Conservation (phyloP, 92 coral and sea anemone species). For the Umimayanthus kanabou region DNA sequence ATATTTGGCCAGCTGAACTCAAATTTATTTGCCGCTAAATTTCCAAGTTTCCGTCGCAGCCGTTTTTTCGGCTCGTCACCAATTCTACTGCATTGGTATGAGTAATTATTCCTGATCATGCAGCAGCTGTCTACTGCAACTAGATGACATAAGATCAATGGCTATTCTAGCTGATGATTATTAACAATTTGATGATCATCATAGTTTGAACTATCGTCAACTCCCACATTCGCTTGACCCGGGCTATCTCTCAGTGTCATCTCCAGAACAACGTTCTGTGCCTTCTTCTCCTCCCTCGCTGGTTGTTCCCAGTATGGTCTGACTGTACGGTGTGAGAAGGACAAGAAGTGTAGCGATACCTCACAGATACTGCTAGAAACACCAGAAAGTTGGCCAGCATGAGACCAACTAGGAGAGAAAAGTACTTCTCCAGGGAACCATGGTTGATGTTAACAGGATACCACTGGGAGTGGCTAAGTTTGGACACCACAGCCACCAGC, state of each 20-base stretch:
- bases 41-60: too few species aligned
- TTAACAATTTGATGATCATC: too few species aligned
- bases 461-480: conserved; percentile 49
- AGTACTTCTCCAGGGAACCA: conserved; percentile 61
- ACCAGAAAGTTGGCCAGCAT: conserved; percentile 54
- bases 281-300: background rate
- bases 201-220: too few species aligned
- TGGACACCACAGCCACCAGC: conserved; percentile 58
- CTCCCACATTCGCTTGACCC: too few species aligned
- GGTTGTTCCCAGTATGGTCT: background rate
- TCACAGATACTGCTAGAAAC: conserved; percentile 49
- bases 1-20: too few species aligned
- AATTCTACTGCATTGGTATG: too few species aligned
- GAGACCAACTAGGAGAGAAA: conserved; percentile 58
- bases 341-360: conserved; percentile 40
- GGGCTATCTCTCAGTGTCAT: background rate
- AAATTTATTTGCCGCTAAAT: too few species aligned
- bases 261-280: background rate
- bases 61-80: too few species aligned
- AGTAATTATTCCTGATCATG: too few species aligned
- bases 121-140: too few species aligned
- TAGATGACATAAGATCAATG: too few species aligned
- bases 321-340: background rate
- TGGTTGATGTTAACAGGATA: conserved; percentile 58
- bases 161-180: too few species aligned